Conservation (phyloP, 1,140 invertebrate genomes). For the silkworm (Bombyx mori) region DNA sequence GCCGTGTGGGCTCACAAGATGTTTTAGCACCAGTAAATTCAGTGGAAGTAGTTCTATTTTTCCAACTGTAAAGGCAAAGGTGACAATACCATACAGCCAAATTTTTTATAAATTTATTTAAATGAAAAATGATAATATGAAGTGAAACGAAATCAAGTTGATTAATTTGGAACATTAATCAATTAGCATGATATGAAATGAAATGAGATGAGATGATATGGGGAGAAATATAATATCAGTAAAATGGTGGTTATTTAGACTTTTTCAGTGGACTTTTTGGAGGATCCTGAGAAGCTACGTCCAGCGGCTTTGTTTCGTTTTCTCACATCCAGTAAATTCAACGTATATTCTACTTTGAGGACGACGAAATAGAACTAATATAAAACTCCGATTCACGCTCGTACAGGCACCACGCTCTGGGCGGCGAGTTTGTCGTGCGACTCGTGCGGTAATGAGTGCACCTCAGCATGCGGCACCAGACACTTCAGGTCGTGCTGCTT, state of each 20-base stretch:
- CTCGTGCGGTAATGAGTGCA: conserved; percentile 5
- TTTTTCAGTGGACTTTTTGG: not conserved
- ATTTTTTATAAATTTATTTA: too few relatives aligned
- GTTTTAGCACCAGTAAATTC: too few relatives aligned
- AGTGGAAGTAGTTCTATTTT: too few relatives aligned
- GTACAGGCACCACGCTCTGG: not conserved
- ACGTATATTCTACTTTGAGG: not conserved
- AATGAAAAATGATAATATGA: not conserved
- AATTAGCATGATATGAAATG: not conserved
- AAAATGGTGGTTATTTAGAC: not conserved
- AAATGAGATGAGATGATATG: not conserved
- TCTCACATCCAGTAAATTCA: not conserved
- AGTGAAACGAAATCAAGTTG: not conserved
- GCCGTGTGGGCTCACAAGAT: too few relatives aligned
- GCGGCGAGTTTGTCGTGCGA: conserved; percentile 1
- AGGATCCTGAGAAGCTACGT: not conserved
- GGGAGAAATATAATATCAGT: not conserved
- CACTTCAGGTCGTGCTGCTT: conserved; percentile 5
- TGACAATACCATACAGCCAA: too few relatives aligned
- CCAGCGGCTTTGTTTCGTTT: too few relatives aligned
- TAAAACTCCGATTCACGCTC: not conserved
- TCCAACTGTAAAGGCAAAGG: too few relatives aligned
- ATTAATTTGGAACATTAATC: too few relatives aligned
- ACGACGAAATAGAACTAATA: not conserved
- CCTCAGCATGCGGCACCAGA: conserved; percentile 1